Base-by-base conservation (phyloP, 2,113 vertebrate species). In the Andinoacara biseriatus region DNA sequence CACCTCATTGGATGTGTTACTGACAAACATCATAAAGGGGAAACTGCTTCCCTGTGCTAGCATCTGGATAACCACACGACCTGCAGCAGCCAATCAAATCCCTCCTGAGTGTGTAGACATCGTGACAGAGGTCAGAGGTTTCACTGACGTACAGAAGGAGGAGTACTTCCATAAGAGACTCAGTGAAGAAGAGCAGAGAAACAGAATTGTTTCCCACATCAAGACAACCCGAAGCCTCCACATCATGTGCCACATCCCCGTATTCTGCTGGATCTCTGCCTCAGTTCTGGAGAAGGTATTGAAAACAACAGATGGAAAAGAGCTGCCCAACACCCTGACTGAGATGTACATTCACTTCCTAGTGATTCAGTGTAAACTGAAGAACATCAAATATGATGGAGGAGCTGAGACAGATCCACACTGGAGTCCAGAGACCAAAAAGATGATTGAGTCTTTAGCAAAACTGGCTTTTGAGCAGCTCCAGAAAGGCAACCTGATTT, bases 161-260 rank as follows among this genome's bases (percentile, higher is more conserved):
- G 72, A 78, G n/a, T 91, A 89, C 2, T 89, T 92, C 61, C 26
- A 0, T 13, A 85, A 52, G 17, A 58, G 58, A 74, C 58, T 65
- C 0, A 38, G 3, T 63, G 67, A 80, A n/a, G 17, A 80, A 26
- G 4, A 80, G 26, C n/a, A 58, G 18, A 3, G 24, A 40, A 58
- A 10, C 2, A 74, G 0, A 5, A 38, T 85, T 15, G 26, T 80
- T 54, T 85, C 83, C n/a, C 77, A 85, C 59, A 63, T 85, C 52
- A 80, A 85, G 0, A 22, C 2, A 14, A 62, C 46, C 3, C 8
- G 10, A 63, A 85, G 67, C 82, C 49, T 92, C 4, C 67, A 84
- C 89, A 89, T 86, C 78, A 90, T 92, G 89, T 90, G 91, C 29
- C 89, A 88, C 76, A 86, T 92, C 57, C 90, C 91, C 1, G 31